Percentiles rank a stretch among this genome's conserved stretches.
Conservation (phyloP, 1,140 invertebrate species). For the Platyscapa corneri region DNA sequence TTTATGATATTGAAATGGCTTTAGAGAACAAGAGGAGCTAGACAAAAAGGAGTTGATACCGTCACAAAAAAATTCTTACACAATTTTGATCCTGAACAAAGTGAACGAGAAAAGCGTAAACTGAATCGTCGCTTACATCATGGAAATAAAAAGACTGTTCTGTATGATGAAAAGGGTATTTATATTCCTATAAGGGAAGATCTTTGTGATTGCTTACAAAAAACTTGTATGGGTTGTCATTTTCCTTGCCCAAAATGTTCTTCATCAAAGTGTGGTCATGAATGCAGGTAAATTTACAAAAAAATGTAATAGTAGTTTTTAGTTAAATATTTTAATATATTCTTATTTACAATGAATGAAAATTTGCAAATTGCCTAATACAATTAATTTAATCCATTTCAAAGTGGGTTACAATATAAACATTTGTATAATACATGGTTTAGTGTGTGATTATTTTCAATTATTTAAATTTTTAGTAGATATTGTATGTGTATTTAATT, state of each 20-base stretch:
- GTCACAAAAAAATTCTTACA: constrained; percentile 68
- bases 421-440: neutral
- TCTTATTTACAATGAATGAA: neutral
- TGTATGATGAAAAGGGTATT: constrained; percentile 71
- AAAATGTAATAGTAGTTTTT: neutral
- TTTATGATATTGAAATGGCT: constrained; percentile 10
- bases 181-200: constrained; percentile 77
- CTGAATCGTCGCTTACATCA: constrained; percentile 68
- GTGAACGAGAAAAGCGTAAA: constrained; percentile 71
- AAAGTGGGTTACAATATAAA: neutral
- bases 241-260: constrained; percentile 85
- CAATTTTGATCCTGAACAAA: constrained; percentile 71
- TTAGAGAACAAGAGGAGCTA: constrained; percentile 61
- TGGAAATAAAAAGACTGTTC: constrained; percentile 59
- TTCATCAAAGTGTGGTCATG: constrained; percentile 78
- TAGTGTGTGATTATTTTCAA: neutral
- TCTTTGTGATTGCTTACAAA: constrained; percentile 85
- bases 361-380: neutral
- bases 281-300: constrained; percentile 74
- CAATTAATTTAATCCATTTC: neutral
- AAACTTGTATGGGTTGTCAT: constrained; percentile 84
- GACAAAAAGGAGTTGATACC: constrained; percentile 58
- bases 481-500: constrained; percentile 1
- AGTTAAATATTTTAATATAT: neutral
- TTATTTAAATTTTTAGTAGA: neutral